Evolutionary conservation across 1,140 invertebrate species (phyloP).

Genomic region (Eulimnadia texana): DNA sequence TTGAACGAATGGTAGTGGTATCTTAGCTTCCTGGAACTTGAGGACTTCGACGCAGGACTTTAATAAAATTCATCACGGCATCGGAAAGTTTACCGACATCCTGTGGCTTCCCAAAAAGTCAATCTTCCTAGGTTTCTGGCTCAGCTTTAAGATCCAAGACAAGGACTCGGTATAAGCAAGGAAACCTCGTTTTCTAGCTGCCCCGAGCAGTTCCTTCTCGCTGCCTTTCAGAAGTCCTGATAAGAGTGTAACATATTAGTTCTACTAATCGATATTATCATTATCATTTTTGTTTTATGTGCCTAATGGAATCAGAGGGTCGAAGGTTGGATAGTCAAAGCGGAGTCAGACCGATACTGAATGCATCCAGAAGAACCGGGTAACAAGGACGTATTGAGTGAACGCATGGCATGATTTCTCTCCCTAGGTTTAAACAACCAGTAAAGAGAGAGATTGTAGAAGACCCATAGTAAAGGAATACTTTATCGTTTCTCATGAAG

Average conservation of each 20-base stretch:
- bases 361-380: not conserved
- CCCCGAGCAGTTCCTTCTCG: not conserved
- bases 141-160: not conserved
- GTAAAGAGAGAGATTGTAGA: too few relatives aligned
- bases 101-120: not conserved
- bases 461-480: too few relatives aligned
- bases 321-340: not conserved
- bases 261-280: not conserved
- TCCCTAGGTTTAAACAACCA: too few relatives aligned
- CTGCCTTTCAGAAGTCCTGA: not conserved
- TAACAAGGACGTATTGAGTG: not conserved
- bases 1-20: not conserved
- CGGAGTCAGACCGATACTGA: not conserved
- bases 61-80: not conserved
- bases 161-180: not conserved
- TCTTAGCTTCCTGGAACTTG: not conserved
- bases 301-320: not conserved
- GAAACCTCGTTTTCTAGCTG: not conserved
- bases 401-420: not conserved
- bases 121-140: not conserved
- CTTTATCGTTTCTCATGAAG: too few relatives aligned
- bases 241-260: not conserved
- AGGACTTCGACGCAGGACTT: not conserved
- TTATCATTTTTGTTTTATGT: not conserved
- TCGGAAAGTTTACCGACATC: not conserved